A percentile compares a stretch with the other conserved stretches of the same genome.
These are phyloP conservation scores for Geodia barretti DNA, from an alignment of 37 sponge, comb jelly and placozoan genomes.

Conservation along the genomic window DNA sequence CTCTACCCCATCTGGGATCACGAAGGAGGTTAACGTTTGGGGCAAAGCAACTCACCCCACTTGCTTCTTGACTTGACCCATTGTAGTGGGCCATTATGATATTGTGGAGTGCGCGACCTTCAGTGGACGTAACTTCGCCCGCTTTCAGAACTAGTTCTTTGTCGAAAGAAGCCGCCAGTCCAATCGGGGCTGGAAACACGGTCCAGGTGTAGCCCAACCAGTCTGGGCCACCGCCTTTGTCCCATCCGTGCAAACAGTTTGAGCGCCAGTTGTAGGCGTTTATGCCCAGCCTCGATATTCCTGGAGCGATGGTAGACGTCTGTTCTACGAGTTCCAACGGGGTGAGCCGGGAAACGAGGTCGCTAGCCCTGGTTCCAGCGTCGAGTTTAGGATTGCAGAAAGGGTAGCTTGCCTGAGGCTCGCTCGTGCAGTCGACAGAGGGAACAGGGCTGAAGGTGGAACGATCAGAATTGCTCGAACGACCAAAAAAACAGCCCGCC, in stretches of 20 bases:
- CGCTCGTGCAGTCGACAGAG: constrained; percentile 67
- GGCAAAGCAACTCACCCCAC: constrained; percentile 61
- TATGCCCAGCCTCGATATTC: constrained; percentile 51
- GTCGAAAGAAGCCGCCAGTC: constrained; percentile 51
- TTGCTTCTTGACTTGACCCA: constrained; percentile 55
- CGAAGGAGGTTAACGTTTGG: constrained; percentile 65
- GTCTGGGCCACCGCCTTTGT: constrained; percentile 40
- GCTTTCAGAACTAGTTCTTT: constrained; percentile 22
- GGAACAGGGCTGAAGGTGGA: constrained; percentile 27
- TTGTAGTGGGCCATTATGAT: constrained; percentile 31
- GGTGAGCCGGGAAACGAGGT: constrained; percentile 33
- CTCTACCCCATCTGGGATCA: constrained; percentile 54
- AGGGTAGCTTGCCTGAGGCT: constrained; percentile 53
- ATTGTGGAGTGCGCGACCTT: constrained; percentile 61
- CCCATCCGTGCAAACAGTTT: constrained; percentile 63
- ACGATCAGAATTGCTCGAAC: too few species aligned
- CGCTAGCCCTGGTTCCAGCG: constrained; percentile 21
- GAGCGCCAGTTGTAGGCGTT: constrained; percentile 71
- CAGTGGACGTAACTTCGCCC: constrained; percentile 34
- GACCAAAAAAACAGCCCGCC: too few species aligned
- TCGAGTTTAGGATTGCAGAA: constrained; percentile 49
- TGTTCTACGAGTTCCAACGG: constrained; percentile 38
- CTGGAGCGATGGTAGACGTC: constrained; percentile 57
- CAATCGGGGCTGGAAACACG: constrained; percentile 64
- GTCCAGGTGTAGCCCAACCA: constrained; percentile 36